Evolutionary conservation across 1,140 invertebrate species (phyloP).

Genomic region (Drosophila ogumai): DNA sequence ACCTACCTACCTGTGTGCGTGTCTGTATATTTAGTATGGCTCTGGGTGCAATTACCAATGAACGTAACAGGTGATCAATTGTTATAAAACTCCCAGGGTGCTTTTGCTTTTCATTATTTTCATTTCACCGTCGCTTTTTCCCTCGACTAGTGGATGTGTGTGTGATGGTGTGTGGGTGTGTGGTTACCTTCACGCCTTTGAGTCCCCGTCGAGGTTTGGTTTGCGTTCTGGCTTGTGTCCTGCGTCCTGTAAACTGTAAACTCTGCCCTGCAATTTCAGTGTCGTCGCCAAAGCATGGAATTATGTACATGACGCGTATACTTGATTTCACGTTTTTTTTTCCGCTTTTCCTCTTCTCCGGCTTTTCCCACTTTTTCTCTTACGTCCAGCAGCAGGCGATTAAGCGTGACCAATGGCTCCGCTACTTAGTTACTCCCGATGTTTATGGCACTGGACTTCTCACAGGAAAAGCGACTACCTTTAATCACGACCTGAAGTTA

Average conservation of each 20-base stretch:
- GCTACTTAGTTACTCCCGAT: conserved; percentile 52
- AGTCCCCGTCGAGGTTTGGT: conserved; percentile 23
- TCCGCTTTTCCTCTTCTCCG: background rate
- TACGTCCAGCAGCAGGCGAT: conserved; percentile 53
- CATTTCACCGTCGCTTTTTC: conserved; percentile 60
- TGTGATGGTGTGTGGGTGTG: conserved; percentile 9
- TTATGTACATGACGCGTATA: conserved; percentile 71
- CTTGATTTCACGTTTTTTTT: conserved; percentile 51
- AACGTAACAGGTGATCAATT: conserved; percentile 85
- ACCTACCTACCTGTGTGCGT: conserved; percentile 22
- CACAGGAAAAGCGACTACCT: conserved; percentile 53
- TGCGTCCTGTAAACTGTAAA: conserved; percentile 8
- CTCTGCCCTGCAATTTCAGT: conserved; percentile 40
- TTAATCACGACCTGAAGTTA: conserved; percentile 56
- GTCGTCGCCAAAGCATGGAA: conserved; percentile 57
- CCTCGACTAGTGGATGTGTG: background rate
- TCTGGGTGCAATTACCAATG: conserved; percentile 85
- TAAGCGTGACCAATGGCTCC: conserved; percentile 79
- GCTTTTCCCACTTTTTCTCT: background rate
- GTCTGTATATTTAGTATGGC: conserved; percentile 77
- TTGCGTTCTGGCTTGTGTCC: conserved; percentile 13
- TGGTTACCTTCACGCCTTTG: conserved; percentile 41
- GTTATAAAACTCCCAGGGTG: conserved; percentile 85
- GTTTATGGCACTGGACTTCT: conserved; percentile 53
- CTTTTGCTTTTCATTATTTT: conserved; percentile 84